Conservation (phyloP, 2,888 invertebrate species). For the Neocrepidodera transversa region DNA sequence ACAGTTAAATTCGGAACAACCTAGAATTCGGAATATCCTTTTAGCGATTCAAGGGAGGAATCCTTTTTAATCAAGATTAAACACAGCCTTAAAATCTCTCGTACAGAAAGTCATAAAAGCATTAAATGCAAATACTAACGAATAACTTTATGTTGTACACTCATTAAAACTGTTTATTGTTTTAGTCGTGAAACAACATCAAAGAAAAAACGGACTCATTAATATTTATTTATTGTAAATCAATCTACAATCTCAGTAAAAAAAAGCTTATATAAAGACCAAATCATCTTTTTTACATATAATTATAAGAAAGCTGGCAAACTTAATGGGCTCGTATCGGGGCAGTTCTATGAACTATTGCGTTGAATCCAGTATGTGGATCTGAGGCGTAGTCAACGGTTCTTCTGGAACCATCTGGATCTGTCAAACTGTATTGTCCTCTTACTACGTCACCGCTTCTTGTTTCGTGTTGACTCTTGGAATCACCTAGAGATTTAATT, state of each 20-base stretch:
- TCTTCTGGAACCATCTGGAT: constrained; percentile 56
- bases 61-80: no score
- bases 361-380: constrained; percentile 56
- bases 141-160: no score
- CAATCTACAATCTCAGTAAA: neutral
- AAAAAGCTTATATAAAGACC: constrained; percentile 21
- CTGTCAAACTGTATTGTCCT: constrained; percentile 57
- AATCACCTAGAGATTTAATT: constrained; percentile 55
- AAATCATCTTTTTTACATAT: constrained; percentile 16
- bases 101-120: no score
- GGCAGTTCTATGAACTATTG: constrained; percentile 53
- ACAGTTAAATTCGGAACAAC: no score
- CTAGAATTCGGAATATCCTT: no score
- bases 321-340: constrained; percentile 24
- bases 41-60: no score
- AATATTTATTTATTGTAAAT: constrained; percentile 18
- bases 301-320: neutral
- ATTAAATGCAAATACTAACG: no score
- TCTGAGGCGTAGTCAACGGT: constrained; percentile 56
- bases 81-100: no score
- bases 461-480: constrained; percentile 57
- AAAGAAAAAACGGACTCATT: no score
- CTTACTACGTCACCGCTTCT: constrained; percentile 55
- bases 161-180: no score
- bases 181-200: no score